Conservation (phyloP, 2,888 invertebrate species). For the Tipula lateralis region DNA sequence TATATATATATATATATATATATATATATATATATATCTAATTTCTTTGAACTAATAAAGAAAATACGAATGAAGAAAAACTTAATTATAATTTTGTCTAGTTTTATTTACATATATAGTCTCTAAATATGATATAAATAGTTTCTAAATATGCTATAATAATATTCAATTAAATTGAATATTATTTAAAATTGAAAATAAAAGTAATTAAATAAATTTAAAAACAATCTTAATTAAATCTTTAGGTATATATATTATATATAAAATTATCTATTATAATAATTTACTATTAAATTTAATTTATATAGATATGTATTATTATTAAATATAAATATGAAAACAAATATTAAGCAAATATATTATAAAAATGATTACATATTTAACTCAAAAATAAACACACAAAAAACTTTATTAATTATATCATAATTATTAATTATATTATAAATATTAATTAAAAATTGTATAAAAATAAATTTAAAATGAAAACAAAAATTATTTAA, state of each 20-base stretch:
- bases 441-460: not conserved
- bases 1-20: no score
- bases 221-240: not conserved
- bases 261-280: not conserved
- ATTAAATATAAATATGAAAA: not conserved
- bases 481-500: not conserved
- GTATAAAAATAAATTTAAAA: not conserved
- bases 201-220: not conserved
- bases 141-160: not conserved
- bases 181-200: slow-evolving; percentile 28
- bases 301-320: not conserved
- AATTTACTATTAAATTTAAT: not conserved
- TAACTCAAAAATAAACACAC: not conserved
- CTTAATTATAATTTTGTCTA: not conserved
- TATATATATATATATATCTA: not conserved
- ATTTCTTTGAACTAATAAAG: not conserved
- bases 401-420: not conserved
- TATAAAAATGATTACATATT: not conserved
- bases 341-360: not conserved
- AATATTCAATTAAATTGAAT: not conserved
- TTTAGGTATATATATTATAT: not conserved
- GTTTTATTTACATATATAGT: not conserved
- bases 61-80: no score
- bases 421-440: slow-evolving; percentile 12
- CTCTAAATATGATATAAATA: not conserved